Evolutionary conservation across 2,797 vertebrate species (phyloP).

Genomic region (Apogon hyalosoma): DNA sequence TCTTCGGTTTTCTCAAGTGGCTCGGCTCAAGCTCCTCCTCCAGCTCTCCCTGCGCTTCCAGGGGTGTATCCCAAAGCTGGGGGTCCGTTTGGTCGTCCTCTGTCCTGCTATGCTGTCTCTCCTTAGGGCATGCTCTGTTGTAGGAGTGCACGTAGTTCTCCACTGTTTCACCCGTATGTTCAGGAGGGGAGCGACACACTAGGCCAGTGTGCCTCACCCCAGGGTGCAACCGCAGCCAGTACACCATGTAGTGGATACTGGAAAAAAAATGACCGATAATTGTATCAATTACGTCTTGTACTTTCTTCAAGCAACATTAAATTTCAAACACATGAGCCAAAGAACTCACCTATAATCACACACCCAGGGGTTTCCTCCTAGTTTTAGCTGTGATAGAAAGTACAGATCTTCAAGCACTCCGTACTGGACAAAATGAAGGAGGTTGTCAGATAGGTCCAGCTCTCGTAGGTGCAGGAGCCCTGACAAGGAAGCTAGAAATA

Average conservation of each 20-base stretch:
- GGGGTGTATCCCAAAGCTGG: constrained; percentile 75
- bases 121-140: constrained; percentile 91
- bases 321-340: neutral
- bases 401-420: constrained; percentile 93
- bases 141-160: constrained; percentile 89
- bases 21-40: constrained; percentile 84
- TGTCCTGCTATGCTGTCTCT: constrained; percentile 78
- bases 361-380: constrained; percentile 92
- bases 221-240: constrained; percentile 92
- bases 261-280: neutral
- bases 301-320: neutral
- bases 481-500: constrained; percentile 63
- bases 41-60: constrained; percentile 83
- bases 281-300: neutral
- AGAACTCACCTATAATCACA: constrained; percentile 88
- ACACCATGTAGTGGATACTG: constrained; percentile 94
- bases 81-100: constrained; percentile 60
- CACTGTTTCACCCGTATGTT: constrained; percentile 88
- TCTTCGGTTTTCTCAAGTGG: constrained; percentile 68
- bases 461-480: constrained; percentile 81
- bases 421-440: constrained; percentile 88
- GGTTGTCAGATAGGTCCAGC: constrained; percentile 91
- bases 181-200: constrained; percentile 87
- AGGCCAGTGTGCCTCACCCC: constrained; percentile 88
- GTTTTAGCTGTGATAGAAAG: constrained; percentile 89